Evolutionary conservation across 2,113 vertebrate species (phyloP).

Genomic region (Puma concolor): DNA sequence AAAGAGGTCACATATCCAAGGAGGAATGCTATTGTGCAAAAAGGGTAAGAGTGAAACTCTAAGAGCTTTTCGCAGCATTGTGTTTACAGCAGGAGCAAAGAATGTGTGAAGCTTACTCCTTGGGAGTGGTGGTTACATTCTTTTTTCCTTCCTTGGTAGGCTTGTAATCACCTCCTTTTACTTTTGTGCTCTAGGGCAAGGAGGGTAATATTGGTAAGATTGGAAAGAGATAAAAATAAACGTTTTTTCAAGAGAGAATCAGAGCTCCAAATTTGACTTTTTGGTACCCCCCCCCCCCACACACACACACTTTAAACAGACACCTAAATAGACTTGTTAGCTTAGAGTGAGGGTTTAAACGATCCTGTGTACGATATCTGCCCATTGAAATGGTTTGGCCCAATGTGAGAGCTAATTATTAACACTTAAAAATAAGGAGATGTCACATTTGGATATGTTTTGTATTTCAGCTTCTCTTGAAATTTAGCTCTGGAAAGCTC

Average conservation of each 20-base stretch:
- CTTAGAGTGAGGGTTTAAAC: neutral
- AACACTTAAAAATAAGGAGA: neutral
- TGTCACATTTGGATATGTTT: neutral
- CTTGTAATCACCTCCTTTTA: neutral
- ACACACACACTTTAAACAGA: slow-evolving; percentile 32
- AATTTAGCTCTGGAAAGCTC: neutral
- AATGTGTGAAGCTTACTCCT: neutral
- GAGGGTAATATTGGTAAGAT: neutral
- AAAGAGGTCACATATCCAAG: neutral
- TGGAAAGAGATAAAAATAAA: neutral
- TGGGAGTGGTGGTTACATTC: neutral
- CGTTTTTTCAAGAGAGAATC: neutral
- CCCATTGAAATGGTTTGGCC: neutral
- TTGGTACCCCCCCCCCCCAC: neutral
- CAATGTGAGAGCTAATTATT: neutral
- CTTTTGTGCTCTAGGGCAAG: neutral
- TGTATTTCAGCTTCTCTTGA: neutral
- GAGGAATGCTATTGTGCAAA: neutral
- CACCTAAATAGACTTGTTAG: neutral
- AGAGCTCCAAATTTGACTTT: neutral
- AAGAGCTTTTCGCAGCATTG: neutral
- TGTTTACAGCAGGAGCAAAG: neutral
- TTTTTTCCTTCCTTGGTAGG: neutral
- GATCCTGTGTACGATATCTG: neutral
- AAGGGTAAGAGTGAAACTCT: neutral